These are phyloP conservation scores for Asbolus verrucosus DNA, from an alignment of 1,140 invertebrate species.

Conservation along the genomic window DNA sequence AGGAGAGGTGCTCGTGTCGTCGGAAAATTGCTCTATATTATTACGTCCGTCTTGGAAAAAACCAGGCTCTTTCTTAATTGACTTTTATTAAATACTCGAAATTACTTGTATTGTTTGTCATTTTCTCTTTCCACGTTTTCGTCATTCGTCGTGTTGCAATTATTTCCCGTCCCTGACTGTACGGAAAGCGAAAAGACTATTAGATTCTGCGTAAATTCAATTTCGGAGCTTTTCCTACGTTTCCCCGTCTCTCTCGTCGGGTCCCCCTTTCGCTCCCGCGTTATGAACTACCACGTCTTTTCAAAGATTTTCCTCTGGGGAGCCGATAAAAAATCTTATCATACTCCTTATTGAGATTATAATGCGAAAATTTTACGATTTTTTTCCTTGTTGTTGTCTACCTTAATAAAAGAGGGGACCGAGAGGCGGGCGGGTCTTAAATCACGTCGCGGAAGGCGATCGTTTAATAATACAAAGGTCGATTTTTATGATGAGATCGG, in stretches of 20 bases:
- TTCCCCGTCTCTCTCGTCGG: slow-evolving; percentile 16
- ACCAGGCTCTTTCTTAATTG: slow-evolving; percentile 13
- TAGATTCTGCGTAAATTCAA: slow-evolving; percentile 45
- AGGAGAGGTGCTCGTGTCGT: slow-evolving; percentile 32
- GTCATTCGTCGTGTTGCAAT: slow-evolving; percentile 14
- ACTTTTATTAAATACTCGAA: slow-evolving; percentile 34
- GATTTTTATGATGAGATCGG: too few relatives aligned
- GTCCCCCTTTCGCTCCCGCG: too few relatives aligned
- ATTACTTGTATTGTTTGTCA: slow-evolving; percentile 43
- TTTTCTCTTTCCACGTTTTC: too few relatives aligned
- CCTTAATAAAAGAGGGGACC: too few relatives aligned
- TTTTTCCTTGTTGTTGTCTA: too few relatives aligned
- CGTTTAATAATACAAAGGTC: slow-evolving; percentile 33
- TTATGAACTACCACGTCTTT: too few relatives aligned
- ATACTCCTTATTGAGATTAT: too few relatives aligned
- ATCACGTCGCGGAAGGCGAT: too few relatives aligned
- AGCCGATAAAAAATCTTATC: too few relatives aligned
- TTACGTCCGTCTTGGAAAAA: neutral
- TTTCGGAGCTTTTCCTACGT: slow-evolving; percentile 12
- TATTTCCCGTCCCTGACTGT: slow-evolving; percentile 19
- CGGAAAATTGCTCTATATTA: slow-evolving; percentile 24
- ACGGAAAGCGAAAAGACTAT: slow-evolving; percentile 42
- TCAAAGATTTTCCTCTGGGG: too few relatives aligned
- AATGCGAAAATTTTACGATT: too few relatives aligned
- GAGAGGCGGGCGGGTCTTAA: too few relatives aligned